phyloP scores from a whole-genome alignment of 2,113 vertebrate genomes.

The Leptocoma aspasia region DNA sequence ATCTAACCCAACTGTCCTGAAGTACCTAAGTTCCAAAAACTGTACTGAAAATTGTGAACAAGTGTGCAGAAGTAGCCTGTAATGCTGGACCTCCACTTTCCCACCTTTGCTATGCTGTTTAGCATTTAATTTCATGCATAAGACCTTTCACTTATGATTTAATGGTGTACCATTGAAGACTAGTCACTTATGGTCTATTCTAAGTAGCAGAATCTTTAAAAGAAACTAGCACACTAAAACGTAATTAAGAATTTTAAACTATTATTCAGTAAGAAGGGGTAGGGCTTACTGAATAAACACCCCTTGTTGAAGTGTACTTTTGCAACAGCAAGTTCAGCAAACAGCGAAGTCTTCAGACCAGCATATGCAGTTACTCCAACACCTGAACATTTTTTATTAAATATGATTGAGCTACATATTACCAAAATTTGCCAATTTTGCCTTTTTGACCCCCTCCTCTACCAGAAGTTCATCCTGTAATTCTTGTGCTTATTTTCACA shows the following conservation, averaged over 20 bases:
- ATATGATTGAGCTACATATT: background rate
- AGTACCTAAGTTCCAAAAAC: background rate
- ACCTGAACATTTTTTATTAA: background rate
- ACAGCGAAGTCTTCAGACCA: background rate
- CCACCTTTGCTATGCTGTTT: background rate
- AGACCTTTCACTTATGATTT: background rate
- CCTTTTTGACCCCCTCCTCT: background rate
- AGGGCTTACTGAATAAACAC: background rate
- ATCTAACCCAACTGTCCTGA: background rate
- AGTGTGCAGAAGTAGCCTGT: background rate
- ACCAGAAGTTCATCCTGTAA: background rate
- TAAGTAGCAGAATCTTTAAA: background rate
- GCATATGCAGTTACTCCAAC: background rate
- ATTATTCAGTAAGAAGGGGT: background rate
- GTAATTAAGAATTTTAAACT: background rate
- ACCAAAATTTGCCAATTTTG: background rate
- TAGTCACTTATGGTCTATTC: background rate
- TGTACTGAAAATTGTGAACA: background rate
- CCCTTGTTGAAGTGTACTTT: background rate
- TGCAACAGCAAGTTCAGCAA: background rate
- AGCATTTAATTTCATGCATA: background rate
- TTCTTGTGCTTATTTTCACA: background rate
- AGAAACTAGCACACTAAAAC: background rate
- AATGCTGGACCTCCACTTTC: background rate
- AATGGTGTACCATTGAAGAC: background rate